These are phyloP conservation scores for Calameuta pallipes DNA, from an alignment of 2,888 invertebrate genomes.

Conservation along the genomic window DNA sequence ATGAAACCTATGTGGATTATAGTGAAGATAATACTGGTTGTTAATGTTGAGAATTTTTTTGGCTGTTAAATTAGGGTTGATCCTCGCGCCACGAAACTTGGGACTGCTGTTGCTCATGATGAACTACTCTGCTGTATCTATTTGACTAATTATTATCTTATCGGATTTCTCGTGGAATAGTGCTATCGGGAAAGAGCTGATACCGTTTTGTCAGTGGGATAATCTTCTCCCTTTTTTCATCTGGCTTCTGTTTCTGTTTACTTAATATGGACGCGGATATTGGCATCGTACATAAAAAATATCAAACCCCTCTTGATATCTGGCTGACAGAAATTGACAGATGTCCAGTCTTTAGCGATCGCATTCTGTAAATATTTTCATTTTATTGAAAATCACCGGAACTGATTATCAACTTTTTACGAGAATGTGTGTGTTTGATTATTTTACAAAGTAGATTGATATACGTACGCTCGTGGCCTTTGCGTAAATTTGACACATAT, in stretches of 20 bases:
- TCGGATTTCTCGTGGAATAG: background rate
- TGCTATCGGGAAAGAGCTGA: background rate
- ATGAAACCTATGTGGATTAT: too few species aligned
- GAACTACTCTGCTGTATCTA: background rate
- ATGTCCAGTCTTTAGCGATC: background rate
- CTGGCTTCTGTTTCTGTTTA: background rate
- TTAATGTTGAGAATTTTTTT: background rate
- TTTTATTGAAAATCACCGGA: background rate
- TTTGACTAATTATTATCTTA: background rate
- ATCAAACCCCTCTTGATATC: background rate
- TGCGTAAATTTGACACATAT: background rate
- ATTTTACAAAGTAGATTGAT: background rate
- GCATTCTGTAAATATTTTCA: background rate
- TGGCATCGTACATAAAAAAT: background rate
- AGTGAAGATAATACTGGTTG: background rate
- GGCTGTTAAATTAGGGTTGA: background rate
- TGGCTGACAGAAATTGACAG: background rate
- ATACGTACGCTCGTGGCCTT: background rate
- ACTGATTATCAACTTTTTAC: background rate
- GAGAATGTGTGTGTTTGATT: background rate
- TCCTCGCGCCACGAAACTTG: background rate
- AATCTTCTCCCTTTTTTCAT: background rate
- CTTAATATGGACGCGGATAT: background rate
- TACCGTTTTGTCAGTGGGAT: background rate
- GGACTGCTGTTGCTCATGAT: background rate